Conservation (phyloP, 2,113 vertebrate species). For the Nyctereutes procyonoides region DNA sequence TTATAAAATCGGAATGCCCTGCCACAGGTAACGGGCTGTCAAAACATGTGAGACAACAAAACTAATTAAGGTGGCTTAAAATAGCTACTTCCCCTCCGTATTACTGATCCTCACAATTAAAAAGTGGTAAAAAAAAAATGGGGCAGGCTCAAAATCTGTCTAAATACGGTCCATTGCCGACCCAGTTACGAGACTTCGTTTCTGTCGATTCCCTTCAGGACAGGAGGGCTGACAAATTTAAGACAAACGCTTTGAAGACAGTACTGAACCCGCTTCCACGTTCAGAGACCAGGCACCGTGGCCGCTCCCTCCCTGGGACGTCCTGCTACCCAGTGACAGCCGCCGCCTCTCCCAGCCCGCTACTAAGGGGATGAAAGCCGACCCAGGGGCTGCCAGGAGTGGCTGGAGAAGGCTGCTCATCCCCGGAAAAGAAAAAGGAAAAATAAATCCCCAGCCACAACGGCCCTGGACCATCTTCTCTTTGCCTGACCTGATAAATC, state of each 20-base stretch:
- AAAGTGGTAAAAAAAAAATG: conserved; percentile 47
- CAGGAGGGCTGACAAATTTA: not conserved
- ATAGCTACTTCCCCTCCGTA: not conserved
- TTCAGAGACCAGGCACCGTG: not conserved
- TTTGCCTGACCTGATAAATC: not conserved
- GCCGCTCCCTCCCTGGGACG: not conserved
- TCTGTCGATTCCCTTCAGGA: not conserved
- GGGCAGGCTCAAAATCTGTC: conserved; percentile 29
- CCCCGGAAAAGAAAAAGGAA: not conserved
- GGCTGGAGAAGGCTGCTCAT: not conserved
- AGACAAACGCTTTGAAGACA: not conserved
- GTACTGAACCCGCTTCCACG: not conserved
- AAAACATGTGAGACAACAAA: not conserved
- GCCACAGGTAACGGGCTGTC: not conserved
- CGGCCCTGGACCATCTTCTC: not conserved
- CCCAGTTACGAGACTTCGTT: not conserved
- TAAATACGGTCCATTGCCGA: not conserved
- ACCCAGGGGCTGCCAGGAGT: not conserved
- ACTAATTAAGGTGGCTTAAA: conserved; percentile 8
- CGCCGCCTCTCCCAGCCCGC: not conserved
- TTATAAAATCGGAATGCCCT: not conserved
- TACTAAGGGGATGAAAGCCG: not conserved
- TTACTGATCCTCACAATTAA: not conserved
- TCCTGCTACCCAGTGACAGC: not conserved
- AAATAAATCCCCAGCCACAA: not conserved